A percentile compares a stretch with the other conserved stretches of the same genome.
These are phyloP conservation scores for Campylomormyrus tamandua DNA, from an alignment of 2,113 vertebrate species.

Conservation along the genomic window DNA sequence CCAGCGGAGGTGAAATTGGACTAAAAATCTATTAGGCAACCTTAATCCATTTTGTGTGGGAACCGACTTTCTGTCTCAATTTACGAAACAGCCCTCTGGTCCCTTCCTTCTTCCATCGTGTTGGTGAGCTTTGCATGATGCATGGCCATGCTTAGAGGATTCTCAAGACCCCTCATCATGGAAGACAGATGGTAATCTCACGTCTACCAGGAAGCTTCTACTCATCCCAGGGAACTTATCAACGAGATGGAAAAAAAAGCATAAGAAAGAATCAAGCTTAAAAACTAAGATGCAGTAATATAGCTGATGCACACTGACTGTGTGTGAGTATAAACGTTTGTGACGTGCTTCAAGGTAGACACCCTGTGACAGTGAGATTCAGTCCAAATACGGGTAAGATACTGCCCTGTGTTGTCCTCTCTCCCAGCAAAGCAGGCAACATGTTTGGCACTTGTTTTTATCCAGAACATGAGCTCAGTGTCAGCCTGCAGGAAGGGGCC, in stretches of 20 bases:
- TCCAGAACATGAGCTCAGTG: background rate
- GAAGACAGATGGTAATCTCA: background rate
- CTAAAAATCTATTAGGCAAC: constrained; percentile 50
- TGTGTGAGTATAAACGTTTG: background rate
- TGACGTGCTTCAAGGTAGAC: background rate
- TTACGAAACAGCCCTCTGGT: constrained; percentile 36
- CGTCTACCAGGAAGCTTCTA: background rate
- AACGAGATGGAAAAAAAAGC: background rate
- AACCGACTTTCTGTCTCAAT: constrained; percentile 34
- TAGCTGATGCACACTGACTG: background rate
- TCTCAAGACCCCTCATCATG: too few species aligned
- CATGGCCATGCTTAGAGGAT: background rate
- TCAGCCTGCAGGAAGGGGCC: background rate
- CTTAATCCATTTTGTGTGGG: constrained; percentile 23
- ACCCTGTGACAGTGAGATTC: background rate
- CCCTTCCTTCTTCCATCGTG: background rate
- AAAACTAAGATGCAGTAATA: background rate
- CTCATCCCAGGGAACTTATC: background rate
- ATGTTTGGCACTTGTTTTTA: background rate
- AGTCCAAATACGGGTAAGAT: background rate
- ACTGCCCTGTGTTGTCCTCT: background rate
- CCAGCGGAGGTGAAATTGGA: constrained; percentile 41
- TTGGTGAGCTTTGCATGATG: background rate
- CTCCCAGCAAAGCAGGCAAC: background rate
- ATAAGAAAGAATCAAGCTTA: background rate